These are phyloP conservation scores for Parnassius glacialis DNA, from an alignment of 2,888 invertebrate genomes.

Conservation along the genomic window DNA sequence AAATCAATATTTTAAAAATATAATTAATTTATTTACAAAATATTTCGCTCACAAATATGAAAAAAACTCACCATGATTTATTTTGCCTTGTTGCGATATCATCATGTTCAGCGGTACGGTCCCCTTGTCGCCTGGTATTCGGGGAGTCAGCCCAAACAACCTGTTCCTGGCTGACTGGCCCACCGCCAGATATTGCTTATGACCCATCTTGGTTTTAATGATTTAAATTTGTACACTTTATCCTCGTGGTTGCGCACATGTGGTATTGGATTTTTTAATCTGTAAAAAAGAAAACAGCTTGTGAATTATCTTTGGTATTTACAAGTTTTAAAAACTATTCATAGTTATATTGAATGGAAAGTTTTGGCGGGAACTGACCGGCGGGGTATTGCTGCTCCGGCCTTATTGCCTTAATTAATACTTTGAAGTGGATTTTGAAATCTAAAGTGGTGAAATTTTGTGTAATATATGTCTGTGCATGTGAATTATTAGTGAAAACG, in stretches of 20 bases:
- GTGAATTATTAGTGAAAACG: too few species aligned
- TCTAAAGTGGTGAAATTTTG: too few species aligned
- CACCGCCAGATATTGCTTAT: constrained; percentile 89
- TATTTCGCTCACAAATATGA: neutral
- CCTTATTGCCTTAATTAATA: too few species aligned
- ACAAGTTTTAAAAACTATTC: too few species aligned
- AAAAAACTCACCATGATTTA: constrained; percentile 87
- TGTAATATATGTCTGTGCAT: too few species aligned
- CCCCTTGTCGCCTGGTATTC: constrained; percentile 57
- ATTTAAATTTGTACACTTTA: neutral
- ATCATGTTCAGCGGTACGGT: constrained; percentile 88
- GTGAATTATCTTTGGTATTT: too few species aligned
- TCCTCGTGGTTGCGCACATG: constrained; percentile 12
- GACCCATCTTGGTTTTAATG: constrained; percentile 77
- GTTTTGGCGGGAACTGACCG: too few species aligned
- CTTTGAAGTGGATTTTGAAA: too few species aligned
- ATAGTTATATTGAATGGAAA: too few species aligned
- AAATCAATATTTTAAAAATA: too few species aligned
- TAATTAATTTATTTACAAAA: too few species aligned
- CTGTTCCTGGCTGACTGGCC: constrained; percentile 87
- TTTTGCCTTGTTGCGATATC: constrained; percentile 88
- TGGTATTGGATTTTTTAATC: neutral
- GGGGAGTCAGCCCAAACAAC: constrained; percentile 83
- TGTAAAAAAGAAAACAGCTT: constrained; percentile 3
- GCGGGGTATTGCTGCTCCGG: too few species aligned